phyloP scores from a whole-genome alignment of 1,140 invertebrate species.

The Yoshiicerus persimilis region DNA sequence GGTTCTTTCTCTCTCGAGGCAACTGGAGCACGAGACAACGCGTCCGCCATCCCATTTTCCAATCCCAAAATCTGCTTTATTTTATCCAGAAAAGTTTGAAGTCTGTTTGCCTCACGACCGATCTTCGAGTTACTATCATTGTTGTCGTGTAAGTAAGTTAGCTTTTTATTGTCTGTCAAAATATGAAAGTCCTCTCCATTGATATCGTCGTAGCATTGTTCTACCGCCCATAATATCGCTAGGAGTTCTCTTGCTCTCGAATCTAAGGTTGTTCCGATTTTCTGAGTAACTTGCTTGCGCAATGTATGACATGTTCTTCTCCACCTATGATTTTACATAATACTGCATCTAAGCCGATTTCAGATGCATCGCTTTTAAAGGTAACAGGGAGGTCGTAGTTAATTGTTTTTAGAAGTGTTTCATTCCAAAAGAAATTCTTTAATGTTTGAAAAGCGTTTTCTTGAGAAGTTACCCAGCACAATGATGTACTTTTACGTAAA shows the following conservation, averaged over 20 bases:
- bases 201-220: constrained; percentile 39
- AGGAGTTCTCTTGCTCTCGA: constrained; percentile 32
- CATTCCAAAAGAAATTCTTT: constrained; percentile 1
- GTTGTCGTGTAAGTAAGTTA: constrained; percentile 20
- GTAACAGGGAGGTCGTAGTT: constrained; percentile 26
- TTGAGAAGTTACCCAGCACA: constrained; percentile 21
- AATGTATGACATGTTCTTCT: background rate
- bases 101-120: constrained; percentile 27
- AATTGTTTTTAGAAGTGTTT: constrained; percentile 2
- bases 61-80: too few relatives aligned
- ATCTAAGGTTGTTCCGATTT: background rate
- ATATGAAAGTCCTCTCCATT: constrained; percentile 32
- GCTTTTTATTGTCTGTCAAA: constrained; percentile 34
- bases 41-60: too few relatives aligned
- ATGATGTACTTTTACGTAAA: constrained; percentile 7
- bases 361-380: constrained; percentile 24
- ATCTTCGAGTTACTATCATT: constrained; percentile 23
- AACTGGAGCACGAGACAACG: too few relatives aligned
- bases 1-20: too few relatives aligned
- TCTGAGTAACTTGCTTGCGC: constrained; percentile 13
- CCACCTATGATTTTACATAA: constrained; percentile 29
- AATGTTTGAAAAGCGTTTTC: constrained; percentile 44
- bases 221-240: constrained; percentile 31
- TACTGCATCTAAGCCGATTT: constrained; percentile 34
- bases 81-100: too few relatives aligned